These are phyloP conservation scores for Bombus consobrinus DNA, from an alignment of 1,140 invertebrate genomes.

Conservation along the genomic window DNA sequence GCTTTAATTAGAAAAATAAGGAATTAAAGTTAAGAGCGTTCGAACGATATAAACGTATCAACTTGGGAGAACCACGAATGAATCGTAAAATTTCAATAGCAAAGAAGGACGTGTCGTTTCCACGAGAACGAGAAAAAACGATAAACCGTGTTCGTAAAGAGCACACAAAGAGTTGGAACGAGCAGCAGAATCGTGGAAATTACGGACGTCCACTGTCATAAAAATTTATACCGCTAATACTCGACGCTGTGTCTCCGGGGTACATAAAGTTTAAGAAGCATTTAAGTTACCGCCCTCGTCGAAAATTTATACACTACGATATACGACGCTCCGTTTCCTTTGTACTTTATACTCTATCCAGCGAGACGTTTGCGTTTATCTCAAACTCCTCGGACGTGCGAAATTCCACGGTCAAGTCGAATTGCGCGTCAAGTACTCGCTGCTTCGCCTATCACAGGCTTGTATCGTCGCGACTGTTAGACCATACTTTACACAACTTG, in stretches of 20 bases:
- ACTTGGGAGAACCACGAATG: no score
- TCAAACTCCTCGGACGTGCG: not conserved
- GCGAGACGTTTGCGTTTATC: not conserved
- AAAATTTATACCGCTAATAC: slow-evolving; percentile 18
- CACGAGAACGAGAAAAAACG: not conserved
- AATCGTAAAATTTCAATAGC: no score
- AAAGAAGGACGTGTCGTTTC: no score
- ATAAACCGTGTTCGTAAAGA: not conserved
- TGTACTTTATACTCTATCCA: not conserved
- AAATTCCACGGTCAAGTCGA: slow-evolving; percentile 18
- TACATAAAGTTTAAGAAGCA: slow-evolving; percentile 2
- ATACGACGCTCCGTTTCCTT: not conserved
- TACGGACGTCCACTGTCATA: not conserved
- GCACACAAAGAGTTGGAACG: not conserved
- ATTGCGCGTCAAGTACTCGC: slow-evolving; percentile 34
- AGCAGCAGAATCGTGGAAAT: not conserved
- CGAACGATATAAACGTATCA: no score
- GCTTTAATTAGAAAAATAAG: no score
- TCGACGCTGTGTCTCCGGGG: not conserved
- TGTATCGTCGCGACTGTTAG: slow-evolving; percentile 21
- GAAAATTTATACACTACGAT: not conserved
- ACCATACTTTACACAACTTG: slow-evolving; percentile 33
- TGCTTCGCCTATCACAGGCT: slow-evolving; percentile 38
- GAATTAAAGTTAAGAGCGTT: no score
- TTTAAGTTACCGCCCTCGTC: not conserved